Evolutionary conservation across 2,113 vertebrate genomes (phyloP).

Genomic region (Otolemur garnettii): DNA sequence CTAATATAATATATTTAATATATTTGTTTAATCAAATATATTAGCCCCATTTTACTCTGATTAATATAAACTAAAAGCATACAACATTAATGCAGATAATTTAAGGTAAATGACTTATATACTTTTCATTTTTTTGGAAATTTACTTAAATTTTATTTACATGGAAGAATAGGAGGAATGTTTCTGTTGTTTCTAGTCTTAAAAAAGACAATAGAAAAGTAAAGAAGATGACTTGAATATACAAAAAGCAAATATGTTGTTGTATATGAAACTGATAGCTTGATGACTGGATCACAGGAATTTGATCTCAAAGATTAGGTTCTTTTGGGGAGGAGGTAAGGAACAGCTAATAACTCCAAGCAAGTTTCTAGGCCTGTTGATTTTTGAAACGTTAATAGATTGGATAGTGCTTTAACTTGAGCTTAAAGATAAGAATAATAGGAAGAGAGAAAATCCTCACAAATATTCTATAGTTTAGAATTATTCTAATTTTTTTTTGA

Average conservation of each 20-base stretch:
- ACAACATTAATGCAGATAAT: constrained; percentile 9
- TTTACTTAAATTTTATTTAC: constrained; percentile 61
- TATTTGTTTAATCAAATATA: constrained; percentile 33
- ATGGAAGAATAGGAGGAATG: constrained; percentile 13
- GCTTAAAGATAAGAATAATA: not conserved
- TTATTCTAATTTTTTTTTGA: constrained; percentile 11
- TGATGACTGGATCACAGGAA: constrained; percentile 5
- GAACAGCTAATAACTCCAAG: not conserved
- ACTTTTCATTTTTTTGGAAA: constrained; percentile 23
- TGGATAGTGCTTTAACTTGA: constrained; percentile 59
- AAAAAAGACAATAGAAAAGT: constrained; percentile 47
- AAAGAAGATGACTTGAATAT: not conserved
- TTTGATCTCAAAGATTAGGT: constrained; percentile 25
- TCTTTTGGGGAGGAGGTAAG: not conserved
- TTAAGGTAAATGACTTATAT: not conserved
- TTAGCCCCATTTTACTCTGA: constrained; percentile 4
- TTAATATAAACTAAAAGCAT: constrained; percentile 25
- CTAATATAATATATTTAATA: too few species aligned
- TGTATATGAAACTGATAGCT: constrained; percentile 38
- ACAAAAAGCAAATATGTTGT: constrained; percentile 51
- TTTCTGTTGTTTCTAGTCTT: constrained; percentile 53
- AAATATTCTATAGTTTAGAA: constrained; percentile 59
- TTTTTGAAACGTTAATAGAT: constrained; percentile 49
- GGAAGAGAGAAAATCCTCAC: constrained; percentile 50
- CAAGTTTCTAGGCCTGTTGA: constrained; percentile 24